phyloP scores from a whole-genome alignment of 2,797 vertebrate species.

The Acrocephalus scirpaceus region DNA sequence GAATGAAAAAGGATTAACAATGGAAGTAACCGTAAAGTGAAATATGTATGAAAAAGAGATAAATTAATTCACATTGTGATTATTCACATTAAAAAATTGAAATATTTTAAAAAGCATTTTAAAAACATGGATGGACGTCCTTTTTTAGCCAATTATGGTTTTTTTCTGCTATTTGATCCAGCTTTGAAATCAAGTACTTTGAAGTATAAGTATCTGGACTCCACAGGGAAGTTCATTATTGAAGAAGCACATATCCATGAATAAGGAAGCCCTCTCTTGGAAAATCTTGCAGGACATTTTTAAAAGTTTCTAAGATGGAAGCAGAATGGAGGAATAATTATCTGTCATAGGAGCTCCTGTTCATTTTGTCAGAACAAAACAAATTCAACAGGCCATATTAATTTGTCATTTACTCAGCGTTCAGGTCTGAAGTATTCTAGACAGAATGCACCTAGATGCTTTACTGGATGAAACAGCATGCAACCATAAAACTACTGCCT shows the following conservation, averaged over 20 bases:
- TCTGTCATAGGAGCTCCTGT: neutral
- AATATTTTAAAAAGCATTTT: neutral
- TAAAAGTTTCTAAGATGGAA: conserved; percentile 13
- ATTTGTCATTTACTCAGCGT: neutral
- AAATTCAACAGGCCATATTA: neutral
- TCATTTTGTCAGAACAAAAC: neutral
- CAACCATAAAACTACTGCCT: neutral
- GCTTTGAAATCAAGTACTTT: conserved; percentile 45
- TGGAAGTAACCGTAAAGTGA: neutral
- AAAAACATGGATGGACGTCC: neutral
- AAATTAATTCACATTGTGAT: neutral
- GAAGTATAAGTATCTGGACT: neutral
- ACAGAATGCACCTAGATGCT: conserved; percentile 4
- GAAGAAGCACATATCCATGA: neutral
- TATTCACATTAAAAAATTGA: neutral
- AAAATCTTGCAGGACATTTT: conserved; percentile 26
- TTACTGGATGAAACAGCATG: neutral
- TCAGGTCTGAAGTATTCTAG: neutral
- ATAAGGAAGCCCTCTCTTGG: neutral
- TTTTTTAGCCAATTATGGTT: neutral
- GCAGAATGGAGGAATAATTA: neutral
- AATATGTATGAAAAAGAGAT: neutral
- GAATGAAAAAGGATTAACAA: neutral
- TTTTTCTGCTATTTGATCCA: neutral
- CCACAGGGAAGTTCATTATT: conserved; percentile 13